A percentile compares a stretch with the other conserved stretches of the same genome.
Evolutionary conservation across 2,113 vertebrate genomes (phyloP).

Genomic region (Stegastes partitus): DNA sequence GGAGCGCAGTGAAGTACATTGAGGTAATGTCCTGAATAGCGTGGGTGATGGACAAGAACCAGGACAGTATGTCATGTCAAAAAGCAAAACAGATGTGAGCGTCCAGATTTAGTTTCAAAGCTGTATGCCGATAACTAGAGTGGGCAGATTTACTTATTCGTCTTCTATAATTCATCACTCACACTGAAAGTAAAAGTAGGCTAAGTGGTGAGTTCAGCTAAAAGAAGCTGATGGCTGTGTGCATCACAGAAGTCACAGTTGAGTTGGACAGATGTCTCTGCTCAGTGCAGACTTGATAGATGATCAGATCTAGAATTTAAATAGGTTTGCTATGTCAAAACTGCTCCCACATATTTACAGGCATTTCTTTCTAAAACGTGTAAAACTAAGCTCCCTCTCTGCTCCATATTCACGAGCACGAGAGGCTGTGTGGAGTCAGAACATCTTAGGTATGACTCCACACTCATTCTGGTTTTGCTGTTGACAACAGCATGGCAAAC

Average conservation of each 20-base stretch:
- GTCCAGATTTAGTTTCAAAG: too few species aligned
- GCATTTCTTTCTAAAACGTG: not conserved
- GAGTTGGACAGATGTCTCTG: not conserved
- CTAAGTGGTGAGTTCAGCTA: not conserved
- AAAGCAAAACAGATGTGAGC: too few species aligned
- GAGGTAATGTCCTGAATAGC: too few species aligned
- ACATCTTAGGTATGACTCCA: conserved; percentile 12
- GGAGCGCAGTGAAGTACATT: too few species aligned
- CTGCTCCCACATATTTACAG: too few species aligned
- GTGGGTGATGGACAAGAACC: too few species aligned
- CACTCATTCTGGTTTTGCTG: conserved; percentile 18
- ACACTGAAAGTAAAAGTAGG: conserved; percentile 20
- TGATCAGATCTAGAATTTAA: too few species aligned
- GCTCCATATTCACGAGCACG: not conserved
- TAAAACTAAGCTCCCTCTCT: not conserved
- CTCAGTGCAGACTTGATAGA: not conserved
- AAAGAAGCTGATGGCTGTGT: not conserved
- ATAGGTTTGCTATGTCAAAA: too few species aligned
- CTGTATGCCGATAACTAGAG: too few species aligned
- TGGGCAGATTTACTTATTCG: not conserved
- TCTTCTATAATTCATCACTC: conserved; percentile 16
- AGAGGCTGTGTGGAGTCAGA: not conserved
- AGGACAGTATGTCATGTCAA: too few species aligned
- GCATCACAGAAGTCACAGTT: not conserved
- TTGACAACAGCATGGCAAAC: conserved; percentile 14